phyloP scores from a whole-genome alignment of 2,113 vertebrate genomes.

The Pseudopipra pipra region DNA sequence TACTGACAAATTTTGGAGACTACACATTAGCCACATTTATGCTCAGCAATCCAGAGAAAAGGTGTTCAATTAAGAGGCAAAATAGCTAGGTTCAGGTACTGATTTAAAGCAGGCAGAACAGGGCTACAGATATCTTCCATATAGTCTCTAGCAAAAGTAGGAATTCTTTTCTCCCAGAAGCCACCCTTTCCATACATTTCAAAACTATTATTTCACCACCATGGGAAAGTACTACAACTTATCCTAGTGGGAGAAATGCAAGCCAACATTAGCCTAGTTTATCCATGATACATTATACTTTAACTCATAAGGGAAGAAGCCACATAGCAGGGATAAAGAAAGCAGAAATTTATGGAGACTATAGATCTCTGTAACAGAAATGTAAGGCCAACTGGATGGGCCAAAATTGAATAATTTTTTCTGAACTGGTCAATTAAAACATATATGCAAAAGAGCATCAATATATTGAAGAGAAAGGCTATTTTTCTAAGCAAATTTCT shows the following conservation, averaged over 20 bases:
- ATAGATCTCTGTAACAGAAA: neutral
- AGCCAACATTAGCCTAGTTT: neutral
- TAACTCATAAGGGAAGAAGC: neutral
- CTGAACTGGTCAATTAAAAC: slow-evolving; percentile 21
- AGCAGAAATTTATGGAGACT: slow-evolving; percentile 6
- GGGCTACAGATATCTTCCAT: neutral
- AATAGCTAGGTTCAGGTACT: neutral
- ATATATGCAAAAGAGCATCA: slow-evolving; percentile 29
- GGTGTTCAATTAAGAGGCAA: neutral
- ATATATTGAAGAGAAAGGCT: slow-evolving; percentile 9
- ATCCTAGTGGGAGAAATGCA: neutral
- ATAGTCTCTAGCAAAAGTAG: neutral
- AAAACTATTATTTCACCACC: neutral
- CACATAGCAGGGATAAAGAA: neutral
- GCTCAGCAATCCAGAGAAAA: neutral
- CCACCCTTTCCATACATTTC: neutral
- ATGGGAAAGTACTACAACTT: neutral
- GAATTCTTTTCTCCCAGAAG: neutral
- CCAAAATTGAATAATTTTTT: neutral
- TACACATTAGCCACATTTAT: neutral
- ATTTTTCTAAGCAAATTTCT: slow-evolving; percentile 41
- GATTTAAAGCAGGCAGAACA: neutral
- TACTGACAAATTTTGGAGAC: neutral
- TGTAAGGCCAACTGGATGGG: neutral
- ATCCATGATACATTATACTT: neutral